phyloP scores from a whole-genome alignment of 2,888 invertebrate species.

The Hyposoter dolosus region DNA sequence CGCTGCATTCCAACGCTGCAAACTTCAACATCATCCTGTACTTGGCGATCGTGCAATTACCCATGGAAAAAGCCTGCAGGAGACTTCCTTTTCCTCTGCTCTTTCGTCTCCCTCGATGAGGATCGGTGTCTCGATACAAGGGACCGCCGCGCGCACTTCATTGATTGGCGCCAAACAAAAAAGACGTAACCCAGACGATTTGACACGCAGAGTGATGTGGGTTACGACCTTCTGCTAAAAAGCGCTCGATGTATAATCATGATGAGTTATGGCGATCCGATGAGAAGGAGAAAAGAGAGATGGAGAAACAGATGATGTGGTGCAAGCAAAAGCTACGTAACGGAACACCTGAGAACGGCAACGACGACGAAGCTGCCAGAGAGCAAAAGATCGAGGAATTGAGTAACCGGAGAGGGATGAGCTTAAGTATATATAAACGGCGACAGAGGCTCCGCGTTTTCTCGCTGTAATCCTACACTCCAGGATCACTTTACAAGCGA shows the following conservation, averaged over 20 bases:
- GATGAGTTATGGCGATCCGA: background rate
- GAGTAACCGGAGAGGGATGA: conserved; percentile 57
- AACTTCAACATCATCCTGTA: too few species aligned
- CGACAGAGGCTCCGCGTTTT: conserved; percentile 14
- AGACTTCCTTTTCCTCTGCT: conserved; percentile 31
- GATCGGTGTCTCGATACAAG: conserved; percentile 23
- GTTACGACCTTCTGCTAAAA: conserved; percentile 16
- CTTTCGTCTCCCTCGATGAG: background rate
- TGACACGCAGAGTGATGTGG: conserved; percentile 14
- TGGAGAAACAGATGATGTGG: conserved; percentile 31
- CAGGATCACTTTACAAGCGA: conserved; percentile 30
- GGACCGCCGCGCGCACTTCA: background rate
- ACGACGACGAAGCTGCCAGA: conserved; percentile 23
- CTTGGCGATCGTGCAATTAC: background rate
- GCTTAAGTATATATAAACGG: conserved; percentile 27
- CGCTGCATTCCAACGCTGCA: too few species aligned
- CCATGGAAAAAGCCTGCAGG: background rate
- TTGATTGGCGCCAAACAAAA: background rate
- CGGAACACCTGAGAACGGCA: conserved; percentile 53
- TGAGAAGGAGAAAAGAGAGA: conserved; percentile 3
- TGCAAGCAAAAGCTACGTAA: conserved; percentile 55
- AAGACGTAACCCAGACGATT: conserved; percentile 11
- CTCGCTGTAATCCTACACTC: conserved; percentile 45
- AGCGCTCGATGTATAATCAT: conserved; percentile 2
- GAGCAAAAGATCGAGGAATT: conserved; percentile 54